A percentile compares a stretch with the other conserved stretches of the same genome.
Conservation (phyloP, 2,797 vertebrate species). For the Picus viridis region DNA sequence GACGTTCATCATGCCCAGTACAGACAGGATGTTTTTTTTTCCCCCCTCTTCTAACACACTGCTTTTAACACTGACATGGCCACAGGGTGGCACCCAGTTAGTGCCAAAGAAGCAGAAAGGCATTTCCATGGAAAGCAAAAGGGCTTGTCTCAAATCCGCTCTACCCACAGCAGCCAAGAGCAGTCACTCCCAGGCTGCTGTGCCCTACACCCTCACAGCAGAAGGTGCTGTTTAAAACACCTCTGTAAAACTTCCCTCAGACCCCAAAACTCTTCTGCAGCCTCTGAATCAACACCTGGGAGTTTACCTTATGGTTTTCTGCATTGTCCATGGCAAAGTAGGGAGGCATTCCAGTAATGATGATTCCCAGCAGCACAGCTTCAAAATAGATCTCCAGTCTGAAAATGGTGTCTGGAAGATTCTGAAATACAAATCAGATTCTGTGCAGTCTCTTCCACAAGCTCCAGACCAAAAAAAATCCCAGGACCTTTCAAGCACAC, state of each 20-base stretch:
- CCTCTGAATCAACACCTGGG: accelerated
- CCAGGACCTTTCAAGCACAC: too few species aligned
- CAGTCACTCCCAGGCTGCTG: neutral
- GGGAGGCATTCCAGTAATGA: conserved; percentile 90
- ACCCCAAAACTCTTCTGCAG: neutral
- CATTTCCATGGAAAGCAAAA: neutral
- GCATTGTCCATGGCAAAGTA: conserved; percentile 97
- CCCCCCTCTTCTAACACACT: accelerated
- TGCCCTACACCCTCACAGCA: neutral
- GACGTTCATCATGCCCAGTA: accelerated
- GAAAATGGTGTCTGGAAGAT: conserved; percentile 78
- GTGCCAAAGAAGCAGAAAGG: neutral
- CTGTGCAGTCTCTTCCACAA: neutral
- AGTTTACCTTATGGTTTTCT: conserved; percentile 85
- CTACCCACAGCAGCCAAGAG: neutral
- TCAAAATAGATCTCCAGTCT: conserved; percentile 80
- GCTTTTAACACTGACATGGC: accelerated
- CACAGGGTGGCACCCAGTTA: accelerated
- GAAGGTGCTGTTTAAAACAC: neutral
- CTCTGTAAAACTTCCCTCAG: accelerated
- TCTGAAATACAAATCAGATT: conserved; percentile 59
- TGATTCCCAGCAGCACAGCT: conserved; percentile 78
- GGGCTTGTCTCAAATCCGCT: neutral
- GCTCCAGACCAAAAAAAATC: accelerated
- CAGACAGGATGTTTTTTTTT: neutral